Percentiles rank a stretch among this genome's conserved stretches.
These are phyloP conservation scores for Pimpla rufipes DNA, from an alignment of 2,888 invertebrate genomes.

Conservation along the genomic window DNA sequence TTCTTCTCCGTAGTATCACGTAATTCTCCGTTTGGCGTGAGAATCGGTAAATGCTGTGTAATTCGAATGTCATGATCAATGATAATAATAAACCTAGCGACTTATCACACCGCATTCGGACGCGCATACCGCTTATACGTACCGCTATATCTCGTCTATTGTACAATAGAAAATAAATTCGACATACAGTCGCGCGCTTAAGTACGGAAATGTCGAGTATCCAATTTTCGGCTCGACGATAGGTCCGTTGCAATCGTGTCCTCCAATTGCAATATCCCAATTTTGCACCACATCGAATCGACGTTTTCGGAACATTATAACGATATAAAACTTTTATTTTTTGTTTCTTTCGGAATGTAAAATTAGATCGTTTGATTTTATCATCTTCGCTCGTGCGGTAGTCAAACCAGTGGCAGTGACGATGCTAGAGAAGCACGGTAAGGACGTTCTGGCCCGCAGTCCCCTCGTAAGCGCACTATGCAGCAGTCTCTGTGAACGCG, in stretches of 20 bases:
- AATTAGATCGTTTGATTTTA: slow-evolving; percentile 13
- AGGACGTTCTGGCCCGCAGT: neutral
- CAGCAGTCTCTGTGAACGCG: neutral
- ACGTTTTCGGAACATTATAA: neutral
- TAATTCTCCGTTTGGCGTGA: slow-evolving; percentile 68
- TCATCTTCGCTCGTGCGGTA: neutral
- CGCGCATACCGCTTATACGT: slow-evolving; percentile 16
- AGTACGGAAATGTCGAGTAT: neutral
- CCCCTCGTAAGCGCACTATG: neutral
- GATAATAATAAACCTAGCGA: slow-evolving; percentile 27
- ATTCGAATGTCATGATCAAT: slow-evolving; percentile 9
- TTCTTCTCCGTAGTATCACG: slow-evolving; percentile 59
- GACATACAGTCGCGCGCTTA: slow-evolving; percentile 38
- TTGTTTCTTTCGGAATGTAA: slow-evolving; percentile 4
- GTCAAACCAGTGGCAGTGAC: slow-evolving; percentile 26
- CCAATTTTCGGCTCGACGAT: slow-evolving; percentile 16
- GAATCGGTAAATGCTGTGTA: slow-evolving; percentile 27
- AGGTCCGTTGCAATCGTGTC: neutral
- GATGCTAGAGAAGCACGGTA: slow-evolving; percentile 27
- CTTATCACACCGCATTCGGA: slow-evolving; percentile 50
- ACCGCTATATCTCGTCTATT: slow-evolving; percentile 23
- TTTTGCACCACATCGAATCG: neutral
- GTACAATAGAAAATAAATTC: slow-evolving; percentile 62
- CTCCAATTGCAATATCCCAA: slow-evolving; percentile 1
- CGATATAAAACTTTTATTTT: neutral